These are phyloP conservation scores for Euplagia quadripunctaria DNA, from an alignment of 2,888 invertebrate genomes.

Conservation along the genomic window DNA sequence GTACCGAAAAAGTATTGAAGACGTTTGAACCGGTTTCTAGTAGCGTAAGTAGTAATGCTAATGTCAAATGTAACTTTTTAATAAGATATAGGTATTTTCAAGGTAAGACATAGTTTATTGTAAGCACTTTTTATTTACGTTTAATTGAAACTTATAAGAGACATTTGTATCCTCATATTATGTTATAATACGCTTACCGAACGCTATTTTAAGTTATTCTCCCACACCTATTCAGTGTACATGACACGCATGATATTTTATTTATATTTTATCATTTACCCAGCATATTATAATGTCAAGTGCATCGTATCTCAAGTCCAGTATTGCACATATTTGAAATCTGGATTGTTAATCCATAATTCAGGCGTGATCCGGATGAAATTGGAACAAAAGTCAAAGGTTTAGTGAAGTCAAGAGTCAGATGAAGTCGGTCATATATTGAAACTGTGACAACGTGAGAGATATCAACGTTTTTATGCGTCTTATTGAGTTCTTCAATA, in stretches of 20 bases:
- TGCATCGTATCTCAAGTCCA: background rate
- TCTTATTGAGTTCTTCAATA: background rate
- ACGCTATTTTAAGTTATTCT: no score
- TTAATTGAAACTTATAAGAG: no score
- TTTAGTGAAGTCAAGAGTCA: slow-evolving; percentile 53
- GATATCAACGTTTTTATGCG: slow-evolving; percentile 28
- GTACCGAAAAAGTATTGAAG: background rate
- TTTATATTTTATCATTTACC: no score
- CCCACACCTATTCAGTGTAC: no score
- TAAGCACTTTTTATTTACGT: no score
- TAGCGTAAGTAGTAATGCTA: background rate
- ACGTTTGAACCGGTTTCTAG: background rate
- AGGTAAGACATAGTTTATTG: no score
- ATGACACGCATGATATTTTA: no score
- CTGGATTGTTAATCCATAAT: slow-evolving; percentile 35
- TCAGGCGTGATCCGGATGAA: slow-evolving; percentile 62
- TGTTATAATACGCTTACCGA: no score
- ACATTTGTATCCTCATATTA: no score
- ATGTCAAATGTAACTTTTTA: background rate
- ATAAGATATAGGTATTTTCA: background rate
- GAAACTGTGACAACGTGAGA: slow-evolving; percentile 20
- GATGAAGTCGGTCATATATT: slow-evolving; percentile 40
- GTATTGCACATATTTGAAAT: slow-evolving; percentile 23
- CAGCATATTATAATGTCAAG: background rate
- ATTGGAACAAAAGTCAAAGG: slow-evolving; percentile 61